Conservation (phyloP, 92 coral and sea anemone genomes). For the Siderastrea radians region DNA sequence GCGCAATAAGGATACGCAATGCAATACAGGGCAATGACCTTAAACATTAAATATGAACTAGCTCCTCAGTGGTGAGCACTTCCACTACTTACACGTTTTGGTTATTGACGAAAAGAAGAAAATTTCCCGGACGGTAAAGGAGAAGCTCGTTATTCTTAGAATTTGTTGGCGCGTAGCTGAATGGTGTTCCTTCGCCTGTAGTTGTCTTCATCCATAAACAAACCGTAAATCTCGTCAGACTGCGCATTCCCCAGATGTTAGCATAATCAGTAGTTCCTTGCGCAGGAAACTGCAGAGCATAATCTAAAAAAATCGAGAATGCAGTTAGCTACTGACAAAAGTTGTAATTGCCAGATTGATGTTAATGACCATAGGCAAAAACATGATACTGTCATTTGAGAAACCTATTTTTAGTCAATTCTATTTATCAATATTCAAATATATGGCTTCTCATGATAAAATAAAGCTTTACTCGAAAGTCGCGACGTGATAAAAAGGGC, state of each 20-base stretch:
- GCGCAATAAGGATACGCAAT: no score
- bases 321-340: not conserved
- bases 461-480: no score
- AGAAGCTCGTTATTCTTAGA: not conserved
- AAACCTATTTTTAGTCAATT: no score
- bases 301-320: not conserved
- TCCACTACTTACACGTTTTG: not conserved
- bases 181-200: not conserved
- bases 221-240: not conserved
- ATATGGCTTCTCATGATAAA: no score
- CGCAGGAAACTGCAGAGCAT: not conserved
- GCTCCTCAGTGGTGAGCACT: not conserved
- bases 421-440: no score
- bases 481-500: no score
- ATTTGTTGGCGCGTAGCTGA: slow-evolving; percentile 17
- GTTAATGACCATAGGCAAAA: no score
- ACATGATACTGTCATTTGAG: no score
- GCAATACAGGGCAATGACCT: no score
- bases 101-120: not conserved
- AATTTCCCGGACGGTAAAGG: not conserved
- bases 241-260: slow-evolving; percentile 4
- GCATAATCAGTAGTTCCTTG: slow-evolving; percentile 14
- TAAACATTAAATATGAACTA: no score
- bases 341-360: no score
- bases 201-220: slow-evolving; percentile 15